Evolutionary conservation across 2,888 invertebrate species (phyloP), one percentile per base, ranked within the genome.

Genomic region (Eristalinus sepulchralis): DNA sequence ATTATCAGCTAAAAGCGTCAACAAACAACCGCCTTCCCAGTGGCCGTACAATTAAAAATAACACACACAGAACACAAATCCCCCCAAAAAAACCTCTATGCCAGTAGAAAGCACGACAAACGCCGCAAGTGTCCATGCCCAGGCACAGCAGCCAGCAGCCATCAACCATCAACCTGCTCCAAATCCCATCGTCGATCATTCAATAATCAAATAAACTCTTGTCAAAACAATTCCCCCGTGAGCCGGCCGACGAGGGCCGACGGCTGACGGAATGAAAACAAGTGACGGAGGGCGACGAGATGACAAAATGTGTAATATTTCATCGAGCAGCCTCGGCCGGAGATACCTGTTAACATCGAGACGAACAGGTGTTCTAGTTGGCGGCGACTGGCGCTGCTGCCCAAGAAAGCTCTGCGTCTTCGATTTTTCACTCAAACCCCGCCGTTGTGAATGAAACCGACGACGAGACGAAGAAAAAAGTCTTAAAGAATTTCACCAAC

Each of bases 251-350:
- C n/a, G n/a, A 71, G 20, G 22, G 17, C 10, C 31, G 55, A 47
- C 27, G 20, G n/a, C 47, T 33, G 33, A 72, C 33, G 36, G 27
- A 67, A 76, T 59, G 53, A 78, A 78, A 47, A 70, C 60, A 77
- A 78, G 57, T 59, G 47, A 27, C 64, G 33, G 59, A 77, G 47
- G 47, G 27, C 27, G 27, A 6, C 17, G 47, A 47, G 77, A 85
- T 85, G 85, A 82, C 85, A 85, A 82, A 82, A 82, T 82, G 73
- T 47, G 47, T 82, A 73, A 82, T 85, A 73, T 78, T 68, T 82
- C 77, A 85, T 85, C 82, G 27, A 5, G 27, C 27, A 77, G 75
- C 77, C 70, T 64, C 68, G 36, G 31, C 34, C 17, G 47, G 59
- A 64, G 85, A 70, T 83, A 83, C 83, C 82, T 86, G 86, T 79